A percentile compares a stretch with the other conserved stretches of the same genome.
Conservation (phyloP, 64 coral and sea anemone genomes). For the Exaiptasia diaphana region DNA sequence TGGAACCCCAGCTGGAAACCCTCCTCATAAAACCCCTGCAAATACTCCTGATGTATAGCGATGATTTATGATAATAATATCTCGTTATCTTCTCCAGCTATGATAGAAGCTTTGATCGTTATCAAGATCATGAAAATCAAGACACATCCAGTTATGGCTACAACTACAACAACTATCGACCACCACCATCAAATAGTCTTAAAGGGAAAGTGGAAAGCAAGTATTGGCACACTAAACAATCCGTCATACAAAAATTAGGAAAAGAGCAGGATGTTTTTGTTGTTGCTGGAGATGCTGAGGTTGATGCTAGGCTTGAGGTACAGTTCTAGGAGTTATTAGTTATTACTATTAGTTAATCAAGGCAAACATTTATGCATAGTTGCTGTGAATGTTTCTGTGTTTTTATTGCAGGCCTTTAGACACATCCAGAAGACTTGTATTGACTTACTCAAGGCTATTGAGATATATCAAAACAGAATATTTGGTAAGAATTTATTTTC, state of each 20-base stretch:
- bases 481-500: conserved; percentile 70
- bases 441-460: conserved; percentile 87
- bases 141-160: conserved; percentile 45
- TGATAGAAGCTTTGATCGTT: conserved; percentile 65
- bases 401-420: conserved; percentile 65
- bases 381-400: background rate
- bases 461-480: conserved; percentile 99
- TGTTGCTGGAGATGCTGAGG: conserved; percentile 93
- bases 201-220: conserved; percentile 95
- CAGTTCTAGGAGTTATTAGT: background rate
- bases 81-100: background rate
- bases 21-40: too few relatives aligned
- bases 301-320: conserved; percentile 91
- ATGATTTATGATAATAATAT: background rate
- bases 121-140: conserved; percentile 41
- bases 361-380: background rate
- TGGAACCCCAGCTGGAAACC: background rate
- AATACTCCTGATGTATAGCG: too few relatives aligned
- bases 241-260: conserved; percentile 84
- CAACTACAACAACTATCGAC: conserved; percentile 80
- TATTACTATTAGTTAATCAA: background rate
- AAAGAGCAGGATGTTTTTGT: conserved; percentile 94
- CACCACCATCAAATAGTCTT: conserved; percentile 59
- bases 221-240: conserved; percentile 93
- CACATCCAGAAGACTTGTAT: conserved; percentile 97